These are phyloP conservation scores for Aegithalos caudatus DNA, from an alignment of 2,113 vertebrate species.

Conservation along the genomic window DNA sequence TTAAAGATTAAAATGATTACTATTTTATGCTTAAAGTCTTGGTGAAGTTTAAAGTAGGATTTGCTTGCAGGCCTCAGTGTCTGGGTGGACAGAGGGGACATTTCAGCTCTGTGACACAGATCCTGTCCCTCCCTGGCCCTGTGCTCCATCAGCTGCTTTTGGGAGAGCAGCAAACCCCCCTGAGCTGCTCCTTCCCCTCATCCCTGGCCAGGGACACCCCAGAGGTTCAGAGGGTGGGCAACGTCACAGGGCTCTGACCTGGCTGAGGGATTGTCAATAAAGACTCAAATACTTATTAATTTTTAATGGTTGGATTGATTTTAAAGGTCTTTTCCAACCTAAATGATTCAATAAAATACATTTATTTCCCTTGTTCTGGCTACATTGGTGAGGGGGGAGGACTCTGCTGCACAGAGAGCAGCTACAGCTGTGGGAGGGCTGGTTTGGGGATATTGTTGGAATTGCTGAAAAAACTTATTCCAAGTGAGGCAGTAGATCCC, in stretches of 20 bases:
- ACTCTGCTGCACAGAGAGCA: neutral
- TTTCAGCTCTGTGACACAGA: rapidly evolving
- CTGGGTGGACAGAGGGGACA: neutral
- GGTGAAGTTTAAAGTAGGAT: neutral
- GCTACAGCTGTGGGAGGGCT: neutral
- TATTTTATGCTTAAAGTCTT: neutral
- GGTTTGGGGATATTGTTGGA: neutral
- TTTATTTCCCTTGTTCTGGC: neutral
- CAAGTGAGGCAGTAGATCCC: neutral
- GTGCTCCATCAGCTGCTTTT: neutral
- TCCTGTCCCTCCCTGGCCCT: neutral
- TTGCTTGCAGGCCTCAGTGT: neutral
- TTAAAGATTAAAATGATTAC: neutral
- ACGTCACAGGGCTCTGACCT: neutral
- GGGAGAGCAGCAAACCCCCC: neutral
- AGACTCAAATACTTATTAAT: neutral
- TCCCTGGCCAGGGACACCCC: neutral
- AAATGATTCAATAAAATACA: neutral
- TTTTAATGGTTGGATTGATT: neutral
- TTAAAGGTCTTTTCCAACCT: neutral
- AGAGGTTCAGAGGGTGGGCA: neutral
- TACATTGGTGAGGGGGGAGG: neutral
- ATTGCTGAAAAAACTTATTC: neutral
- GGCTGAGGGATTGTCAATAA: neutral
- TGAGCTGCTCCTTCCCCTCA: neutral